phyloP scores from a whole-genome alignment of 2,797 vertebrate species.

The Alectoris magna region DNA sequence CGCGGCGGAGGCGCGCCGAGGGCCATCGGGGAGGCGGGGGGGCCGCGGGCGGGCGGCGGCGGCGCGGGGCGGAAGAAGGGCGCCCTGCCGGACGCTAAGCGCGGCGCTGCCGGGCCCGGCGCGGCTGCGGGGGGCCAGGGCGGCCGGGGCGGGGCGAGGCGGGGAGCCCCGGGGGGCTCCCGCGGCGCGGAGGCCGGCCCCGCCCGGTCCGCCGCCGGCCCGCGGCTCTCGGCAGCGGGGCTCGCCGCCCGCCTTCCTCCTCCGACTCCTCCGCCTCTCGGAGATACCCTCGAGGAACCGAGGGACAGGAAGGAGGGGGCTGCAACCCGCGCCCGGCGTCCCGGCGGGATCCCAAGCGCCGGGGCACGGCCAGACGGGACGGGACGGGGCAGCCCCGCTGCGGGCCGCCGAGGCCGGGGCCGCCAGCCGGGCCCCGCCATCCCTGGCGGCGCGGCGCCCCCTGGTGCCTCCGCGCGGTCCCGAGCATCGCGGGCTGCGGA shows the following conservation, averaged over 20 bases:
- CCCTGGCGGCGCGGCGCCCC: slow-evolving; percentile 16
- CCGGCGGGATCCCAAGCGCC: not conserved
- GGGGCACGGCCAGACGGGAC: not conserved
- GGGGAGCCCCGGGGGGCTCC: not conserved
- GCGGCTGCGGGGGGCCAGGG: not conserved
- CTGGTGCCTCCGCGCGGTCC: not conserved
- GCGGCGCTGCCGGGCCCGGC: not conserved
- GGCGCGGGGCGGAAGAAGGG: not conserved
- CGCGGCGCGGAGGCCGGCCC: slow-evolving; percentile 29
- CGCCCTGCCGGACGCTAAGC: not conserved
- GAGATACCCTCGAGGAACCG: not conserved
- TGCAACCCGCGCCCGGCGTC: not conserved
- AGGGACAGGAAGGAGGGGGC: not conserved
- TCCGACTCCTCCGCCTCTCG: not conserved
- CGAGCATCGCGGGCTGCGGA: not conserved
- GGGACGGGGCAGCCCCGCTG: not conserved
- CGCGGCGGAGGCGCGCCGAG: not conserved
- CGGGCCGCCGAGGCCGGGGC: too few relatives aligned
- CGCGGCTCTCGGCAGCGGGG: slow-evolving; percentile 17
- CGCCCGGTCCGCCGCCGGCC: slow-evolving; percentile 13
- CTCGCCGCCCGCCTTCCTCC: not conserved
- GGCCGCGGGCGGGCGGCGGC: not conserved
- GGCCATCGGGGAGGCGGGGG: not conserved
- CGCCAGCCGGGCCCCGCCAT: not conserved
- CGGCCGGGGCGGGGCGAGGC: not conserved